Conservation (phyloP, 2,113 vertebrate species). For the Python bivittatus region DNA sequence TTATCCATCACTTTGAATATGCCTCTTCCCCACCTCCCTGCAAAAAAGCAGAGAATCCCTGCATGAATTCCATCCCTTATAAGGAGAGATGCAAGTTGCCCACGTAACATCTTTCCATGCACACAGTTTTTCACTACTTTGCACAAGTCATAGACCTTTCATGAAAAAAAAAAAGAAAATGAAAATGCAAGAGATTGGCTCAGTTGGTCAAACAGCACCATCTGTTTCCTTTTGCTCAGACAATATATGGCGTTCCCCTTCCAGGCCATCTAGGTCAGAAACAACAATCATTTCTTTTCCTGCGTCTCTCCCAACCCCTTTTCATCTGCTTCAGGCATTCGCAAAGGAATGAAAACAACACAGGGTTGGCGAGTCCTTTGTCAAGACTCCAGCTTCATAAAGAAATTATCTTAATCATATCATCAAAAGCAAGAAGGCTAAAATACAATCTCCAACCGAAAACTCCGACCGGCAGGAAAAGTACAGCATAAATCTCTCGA, state of each 20-base stretch:
- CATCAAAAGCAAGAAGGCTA: constrained; percentile 62
- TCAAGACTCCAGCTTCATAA: constrained; percentile 66
- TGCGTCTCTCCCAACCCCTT: not conserved
- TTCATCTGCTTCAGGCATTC: constrained; percentile 28
- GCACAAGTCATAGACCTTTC: not conserved
- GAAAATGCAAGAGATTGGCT: not conserved
- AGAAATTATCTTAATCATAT: constrained; percentile 78
- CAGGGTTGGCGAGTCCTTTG: constrained; percentile 60
- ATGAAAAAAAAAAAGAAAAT: too few relatives aligned
- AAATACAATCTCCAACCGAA: constrained; percentile 73
- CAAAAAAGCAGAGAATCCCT: not conserved
- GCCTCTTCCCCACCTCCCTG: too few relatives aligned
- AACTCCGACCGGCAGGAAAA: constrained; percentile 55
- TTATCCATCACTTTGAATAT: too few relatives aligned
- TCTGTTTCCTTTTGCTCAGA: not conserved
- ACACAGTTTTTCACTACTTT: not conserved
- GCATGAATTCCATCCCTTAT: not conserved
- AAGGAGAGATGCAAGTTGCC: not conserved
- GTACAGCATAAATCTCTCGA: constrained; percentile 74
- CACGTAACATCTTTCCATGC: not conserved
- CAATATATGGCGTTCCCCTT: not conserved
- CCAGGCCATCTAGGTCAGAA: not conserved
- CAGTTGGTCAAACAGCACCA: not conserved
- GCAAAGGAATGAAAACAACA: constrained; percentile 44
- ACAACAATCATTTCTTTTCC: not conserved